These are phyloP conservation scores for Gryon sp. DNA, from an alignment of 1,140 invertebrate genomes.

Conservation along the genomic window DNA sequence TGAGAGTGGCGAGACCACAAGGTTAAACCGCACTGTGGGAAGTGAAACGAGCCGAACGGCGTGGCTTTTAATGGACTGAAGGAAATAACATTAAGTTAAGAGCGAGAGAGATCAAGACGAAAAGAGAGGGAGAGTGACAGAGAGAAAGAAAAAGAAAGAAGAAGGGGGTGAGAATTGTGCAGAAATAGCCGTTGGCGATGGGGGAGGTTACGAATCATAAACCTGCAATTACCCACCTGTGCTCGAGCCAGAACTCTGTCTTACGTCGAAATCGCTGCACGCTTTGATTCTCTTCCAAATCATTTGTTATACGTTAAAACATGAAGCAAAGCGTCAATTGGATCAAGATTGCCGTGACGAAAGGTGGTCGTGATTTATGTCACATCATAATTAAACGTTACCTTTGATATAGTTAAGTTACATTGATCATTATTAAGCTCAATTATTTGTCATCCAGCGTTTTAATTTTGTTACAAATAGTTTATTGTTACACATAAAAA, in stretches of 20 bases:
- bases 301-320: slow-evolving; percentile 37
- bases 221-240: slow-evolving; percentile 75
- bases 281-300: slow-evolving; percentile 47
- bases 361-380: slow-evolving; percentile 9
- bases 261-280: slow-evolving; percentile 41
- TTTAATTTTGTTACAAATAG: no score
- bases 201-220: slow-evolving; percentile 78
- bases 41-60: slow-evolving; percentile 78
- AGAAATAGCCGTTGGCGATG: slow-evolving; percentile 67
- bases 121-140: no score
- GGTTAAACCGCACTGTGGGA: slow-evolving; percentile 74
- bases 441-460: not conserved
- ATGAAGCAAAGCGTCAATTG: slow-evolving; percentile 11
- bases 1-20: slow-evolving; percentile 65
- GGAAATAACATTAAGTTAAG: slow-evolving; percentile 76
- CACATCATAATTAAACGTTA: slow-evolving; percentile 1
- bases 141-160: no score
- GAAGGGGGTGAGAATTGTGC: slow-evolving; percentile 73
- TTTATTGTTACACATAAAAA: slow-evolving; percentile 2
- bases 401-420: no score
- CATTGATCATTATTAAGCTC: not conserved
- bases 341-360: slow-evolving; percentile 32
- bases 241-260: slow-evolving; percentile 52
- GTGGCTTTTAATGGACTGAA: slow-evolving; percentile 78
- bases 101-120: no score